Evolutionary conservation across 2,888 invertebrate genomes (phyloP).

Genomic region (Andrena haemorrhoa): DNA sequence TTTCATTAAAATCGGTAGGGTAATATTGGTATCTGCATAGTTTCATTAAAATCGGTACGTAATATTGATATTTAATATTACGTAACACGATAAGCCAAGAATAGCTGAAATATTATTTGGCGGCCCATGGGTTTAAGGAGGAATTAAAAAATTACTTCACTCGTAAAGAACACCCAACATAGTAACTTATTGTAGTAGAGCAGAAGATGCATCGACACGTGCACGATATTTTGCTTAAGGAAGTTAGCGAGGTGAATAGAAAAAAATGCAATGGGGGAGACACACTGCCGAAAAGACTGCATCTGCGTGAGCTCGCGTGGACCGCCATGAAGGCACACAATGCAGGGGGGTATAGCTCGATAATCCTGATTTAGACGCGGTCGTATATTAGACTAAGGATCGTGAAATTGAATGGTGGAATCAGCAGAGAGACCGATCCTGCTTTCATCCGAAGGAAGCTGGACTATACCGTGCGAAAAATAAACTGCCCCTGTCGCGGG

Average conservation of each 20-base stretch:
- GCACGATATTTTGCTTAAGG: conserved; percentile 1
- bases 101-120: no score
- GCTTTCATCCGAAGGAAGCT: conserved; percentile 59
- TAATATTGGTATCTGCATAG: no score
- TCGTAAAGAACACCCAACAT: not conserved
- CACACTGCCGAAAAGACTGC: conserved; percentile 27
- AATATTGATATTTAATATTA: no score
- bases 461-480: conserved; percentile 68
- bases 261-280: conserved; percentile 25
- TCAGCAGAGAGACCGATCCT: conserved; percentile 70
- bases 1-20: no score
- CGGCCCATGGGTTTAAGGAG: not conserved
- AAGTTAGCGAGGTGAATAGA: conserved; percentile 19
- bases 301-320: conserved; percentile 39
- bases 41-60: no score
- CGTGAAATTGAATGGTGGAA: conserved; percentile 81
- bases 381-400: conserved; percentile 80
- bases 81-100: no score
- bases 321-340: conserved; percentile 57
- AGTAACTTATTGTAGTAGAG: not conserved
- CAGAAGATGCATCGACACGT: not conserved
- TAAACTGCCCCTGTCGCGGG: conserved; percentile 68
- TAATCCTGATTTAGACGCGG: conserved; percentile 81
- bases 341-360: conserved; percentile 65
- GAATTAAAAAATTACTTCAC: not conserved